Conservation (phyloP, 2,113 vertebrate species). For the Oryctolagus cuniculus region mOryCun1.1 NC_091442.1:2824501-2825000, state of each 20-base stretch:
- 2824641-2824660: neutral
- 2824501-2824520: neutral
- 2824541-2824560: neutral
- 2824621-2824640: neutral
- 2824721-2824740: neutral
- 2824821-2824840: neutral
- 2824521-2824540: neutral
- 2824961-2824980: accelerated
- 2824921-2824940: neutral
- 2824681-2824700: no score
- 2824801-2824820: neutral
- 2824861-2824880: neutral
- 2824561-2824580: neutral
- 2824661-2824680: neutral
- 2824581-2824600: neutral
- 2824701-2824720: neutral
- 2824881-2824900: neutral
- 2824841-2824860: neutral
- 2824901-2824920: neutral
- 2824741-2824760: no score
- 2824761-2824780: accelerated
- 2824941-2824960: no score
- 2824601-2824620: neutral
- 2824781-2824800: accelerated
- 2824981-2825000: accelerated